phyloP scores from a whole-genome alignment of 2,797 vertebrate species.

The Alcedo atthis region DNA sequence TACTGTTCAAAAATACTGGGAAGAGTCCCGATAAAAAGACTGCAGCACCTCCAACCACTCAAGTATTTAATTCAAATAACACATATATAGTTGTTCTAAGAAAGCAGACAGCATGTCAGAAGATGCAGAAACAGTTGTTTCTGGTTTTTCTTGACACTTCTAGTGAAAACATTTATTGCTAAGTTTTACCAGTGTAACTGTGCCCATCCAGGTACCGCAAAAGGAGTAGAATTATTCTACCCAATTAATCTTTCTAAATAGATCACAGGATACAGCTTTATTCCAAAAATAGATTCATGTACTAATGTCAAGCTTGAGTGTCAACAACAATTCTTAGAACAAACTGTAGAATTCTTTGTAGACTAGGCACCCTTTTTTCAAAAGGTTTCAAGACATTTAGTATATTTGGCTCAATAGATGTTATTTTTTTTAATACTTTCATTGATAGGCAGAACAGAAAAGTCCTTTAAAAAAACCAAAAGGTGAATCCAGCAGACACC shows the following conservation, averaged over 20 bases:
- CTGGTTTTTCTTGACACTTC: neutral
- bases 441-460: neutral
- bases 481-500: neutral
- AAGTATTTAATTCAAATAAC: neutral
- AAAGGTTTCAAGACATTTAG: neutral
- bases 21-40: neutral
- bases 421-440: neutral
- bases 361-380: neutral
- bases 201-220: neutral
- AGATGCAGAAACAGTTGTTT: neutral
- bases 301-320: neutral
- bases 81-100: neutral
- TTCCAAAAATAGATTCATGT: neutral
- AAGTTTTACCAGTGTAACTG: neutral
- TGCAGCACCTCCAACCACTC: neutral
- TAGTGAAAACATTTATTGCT: neutral
- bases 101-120: neutral
- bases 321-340: neutral
- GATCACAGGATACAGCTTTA: neutral
- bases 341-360: neutral
- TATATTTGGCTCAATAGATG: neutral
- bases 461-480: neutral
- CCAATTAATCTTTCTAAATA: neutral
- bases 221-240: neutral
- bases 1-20: neutral